Base-by-base conservation (phyloP, 2,113 vertebrate genomes). In the Anhinga rufa region DNA sequence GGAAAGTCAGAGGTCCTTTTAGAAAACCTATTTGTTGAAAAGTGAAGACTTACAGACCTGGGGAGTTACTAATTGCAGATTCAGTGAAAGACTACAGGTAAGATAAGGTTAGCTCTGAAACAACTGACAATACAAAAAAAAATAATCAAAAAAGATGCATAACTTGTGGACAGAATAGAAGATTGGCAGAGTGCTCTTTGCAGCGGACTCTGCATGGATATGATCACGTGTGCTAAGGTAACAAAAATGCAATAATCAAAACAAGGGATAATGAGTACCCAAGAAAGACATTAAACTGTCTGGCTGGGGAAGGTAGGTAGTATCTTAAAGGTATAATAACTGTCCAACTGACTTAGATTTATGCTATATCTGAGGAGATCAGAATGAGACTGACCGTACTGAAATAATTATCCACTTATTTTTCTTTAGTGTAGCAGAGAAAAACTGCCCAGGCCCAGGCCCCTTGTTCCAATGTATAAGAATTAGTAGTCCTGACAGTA, bases 1-100 rank as follows among this genome's bases (percentile, higher is more conserved):
- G 36, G 26, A 48, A 81, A 44, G 14, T 21, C 46, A 55, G 15
- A 82, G 48, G 46, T 52, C 11, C 20, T 61, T 31, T 22, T 40
- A 18, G 20, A 54, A 70, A 81, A 57, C 7, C 34, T 70, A 4
- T 34, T 34, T 19, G 19, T 51, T 32, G 55, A 34, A 60, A 82
- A 65, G 4, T 14, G 7, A 24, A 58, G 42, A 6, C 7, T 72
- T 66, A 17, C 21, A 49, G 52, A 71, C 34, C 26, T 8, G 2
- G 29, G 16, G 13, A 44, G 18, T 13, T 40, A 10, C 25, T 16
- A 15, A 21, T 5, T 26, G 44, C 60, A 38, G 19, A 11, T 32
- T 83, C 36, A 54, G 20, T 0, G 0, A 28, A 61, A 52, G 9
- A 22, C 17, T 46, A 1, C 17, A 42, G 34, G 32, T 54, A 38